Conservation (phyloP, 2,113 vertebrate genomes). For the Austrofundulus limnaeus region DNA sequence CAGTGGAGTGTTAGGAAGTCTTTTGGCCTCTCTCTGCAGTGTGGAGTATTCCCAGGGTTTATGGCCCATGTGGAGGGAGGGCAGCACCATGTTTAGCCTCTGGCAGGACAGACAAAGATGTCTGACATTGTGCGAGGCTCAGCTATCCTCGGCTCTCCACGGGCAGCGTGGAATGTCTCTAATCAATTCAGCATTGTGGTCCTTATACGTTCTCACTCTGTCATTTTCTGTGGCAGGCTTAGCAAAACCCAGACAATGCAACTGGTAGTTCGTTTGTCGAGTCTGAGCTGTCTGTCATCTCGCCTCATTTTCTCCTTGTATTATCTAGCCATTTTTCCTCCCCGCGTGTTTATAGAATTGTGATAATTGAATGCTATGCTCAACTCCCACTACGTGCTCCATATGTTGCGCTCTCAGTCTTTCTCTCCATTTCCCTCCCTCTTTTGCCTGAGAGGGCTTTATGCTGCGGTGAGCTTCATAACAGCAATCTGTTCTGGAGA, state of each 20-base stretch:
- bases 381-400: conserved; percentile 67
- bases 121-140: conserved; percentile 54
- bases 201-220: conserved; percentile 48
- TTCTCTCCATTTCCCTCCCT: conserved; percentile 50
- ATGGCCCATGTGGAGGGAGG: conserved; percentile 63
- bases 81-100: conserved; percentile 66
- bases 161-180: conserved; percentile 74
- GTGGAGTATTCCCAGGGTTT: conserved; percentile 66
- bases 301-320: conserved; percentile 53
- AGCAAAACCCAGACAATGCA: conserved; percentile 52
- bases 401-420: conserved; percentile 63
- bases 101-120: conserved; percentile 73
- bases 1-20: conserved; percentile 55
- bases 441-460: conserved; percentile 74
- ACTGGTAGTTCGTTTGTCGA: conserved; percentile 33
- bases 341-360: conserved; percentile 66
- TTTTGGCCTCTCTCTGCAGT: conserved; percentile 56
- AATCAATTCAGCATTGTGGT: conserved; percentile 79
- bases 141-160: conserved; percentile 52
- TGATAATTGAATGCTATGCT: conserved; percentile 74
- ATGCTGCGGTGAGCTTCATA: conserved; percentile 73
- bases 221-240: conserved; percentile 60
- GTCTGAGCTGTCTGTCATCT: conserved; percentile 62
- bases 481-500: conserved; percentile 68
- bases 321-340: conserved; percentile 67